A percentile compares a stretch with the other conserved stretches of the same genome.
Conservation (phyloP, 2,888 invertebrate species). For the Himalopsyche japonica region DNA sequence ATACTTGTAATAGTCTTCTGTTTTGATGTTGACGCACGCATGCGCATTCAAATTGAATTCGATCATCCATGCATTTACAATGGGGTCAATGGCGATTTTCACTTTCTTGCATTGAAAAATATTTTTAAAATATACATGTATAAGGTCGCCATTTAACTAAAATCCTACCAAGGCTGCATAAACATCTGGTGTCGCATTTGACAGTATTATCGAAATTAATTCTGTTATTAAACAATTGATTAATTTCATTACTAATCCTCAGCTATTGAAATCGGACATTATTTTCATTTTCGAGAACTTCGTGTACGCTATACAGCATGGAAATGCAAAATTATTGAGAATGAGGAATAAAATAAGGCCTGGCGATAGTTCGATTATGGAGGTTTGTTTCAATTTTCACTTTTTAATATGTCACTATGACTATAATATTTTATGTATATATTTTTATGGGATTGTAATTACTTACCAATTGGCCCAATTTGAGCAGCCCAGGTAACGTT, state of each 20-base stretch:
- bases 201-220: neutral
- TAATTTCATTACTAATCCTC: no score
- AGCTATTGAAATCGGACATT: no score
- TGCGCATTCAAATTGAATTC: neutral
- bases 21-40: neutral
- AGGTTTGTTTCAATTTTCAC: no score
- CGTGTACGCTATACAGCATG: no score
- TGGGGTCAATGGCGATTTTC: neutral
- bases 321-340: no score
- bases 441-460: neutral
- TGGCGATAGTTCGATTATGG: no score
- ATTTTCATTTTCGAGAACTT: no score
- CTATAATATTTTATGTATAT: no score
- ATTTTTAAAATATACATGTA: neutral
- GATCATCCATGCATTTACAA: neutral
- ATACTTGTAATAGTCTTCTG: no score
- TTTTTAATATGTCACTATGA: no score
- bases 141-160: neutral
- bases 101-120: neutral
- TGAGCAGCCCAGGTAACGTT: constrained; percentile 77
- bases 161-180: neutral
- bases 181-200: neutral
- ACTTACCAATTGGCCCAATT: constrained; percentile 79
- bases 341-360: no score
- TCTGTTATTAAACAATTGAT: neutral